Percentiles rank a stretch among this genome's conserved stretches.
Evolutionary conservation across 2,113 vertebrate species (phyloP).

Genomic region (Empidonax alnorum): DNA sequence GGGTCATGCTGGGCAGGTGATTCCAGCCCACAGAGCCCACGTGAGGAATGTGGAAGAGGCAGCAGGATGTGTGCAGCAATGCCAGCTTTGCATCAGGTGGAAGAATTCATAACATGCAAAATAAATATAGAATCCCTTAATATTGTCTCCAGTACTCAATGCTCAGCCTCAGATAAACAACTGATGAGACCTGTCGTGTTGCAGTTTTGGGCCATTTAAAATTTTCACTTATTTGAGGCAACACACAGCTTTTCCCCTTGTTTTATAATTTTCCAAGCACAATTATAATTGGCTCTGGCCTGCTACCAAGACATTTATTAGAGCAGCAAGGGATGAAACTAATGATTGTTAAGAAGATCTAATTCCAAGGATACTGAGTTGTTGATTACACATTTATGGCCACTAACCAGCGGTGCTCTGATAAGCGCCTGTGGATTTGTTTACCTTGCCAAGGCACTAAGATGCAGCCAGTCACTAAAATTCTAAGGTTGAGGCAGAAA

Average conservation of each 20-base stretch:
- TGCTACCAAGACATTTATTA: conserved; percentile 40
- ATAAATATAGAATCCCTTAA: neutral
- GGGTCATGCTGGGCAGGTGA: neutral
- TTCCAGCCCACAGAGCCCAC: neutral
- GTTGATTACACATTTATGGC: conserved; percentile 8
- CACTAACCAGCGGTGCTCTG: neutral
- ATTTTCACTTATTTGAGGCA: neutral
- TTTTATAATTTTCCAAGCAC: neutral
- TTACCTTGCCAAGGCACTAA: neutral
- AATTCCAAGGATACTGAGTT: neutral
- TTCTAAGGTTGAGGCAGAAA: neutral
- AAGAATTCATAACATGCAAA: fast-evolving
- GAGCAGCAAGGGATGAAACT: neutral
- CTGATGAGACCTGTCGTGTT: fast-evolving
- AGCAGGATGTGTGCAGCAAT: neutral
- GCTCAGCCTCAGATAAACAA: fast-evolving
- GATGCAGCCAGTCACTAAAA: neutral
- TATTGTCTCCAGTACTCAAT: neutral
- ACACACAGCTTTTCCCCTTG: neutral
- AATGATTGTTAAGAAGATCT: conserved; percentile 33
- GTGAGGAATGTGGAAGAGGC: fast-evolving
- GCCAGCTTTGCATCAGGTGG: neutral
- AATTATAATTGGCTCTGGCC: neutral
- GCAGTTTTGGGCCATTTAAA: neutral
- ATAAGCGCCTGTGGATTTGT: neutral